A percentile compares a stretch with the other conserved stretches of the same genome.
Conservation (phyloP, 2,888 invertebrate genomes). For the Prenolepis imparis region DNA sequence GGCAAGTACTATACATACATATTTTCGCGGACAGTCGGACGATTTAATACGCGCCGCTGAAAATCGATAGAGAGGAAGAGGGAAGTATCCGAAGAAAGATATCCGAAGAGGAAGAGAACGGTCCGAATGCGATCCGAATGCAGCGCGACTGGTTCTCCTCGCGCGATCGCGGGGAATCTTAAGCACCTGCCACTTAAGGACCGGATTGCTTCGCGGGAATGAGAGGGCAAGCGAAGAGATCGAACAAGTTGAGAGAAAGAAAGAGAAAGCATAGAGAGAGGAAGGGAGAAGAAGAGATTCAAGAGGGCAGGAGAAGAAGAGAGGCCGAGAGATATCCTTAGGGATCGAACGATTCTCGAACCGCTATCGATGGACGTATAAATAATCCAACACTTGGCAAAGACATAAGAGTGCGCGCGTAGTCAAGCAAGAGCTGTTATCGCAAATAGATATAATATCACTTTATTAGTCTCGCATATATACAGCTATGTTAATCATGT, state of each 20-base stretch:
- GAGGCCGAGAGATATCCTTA: conserved; percentile 65
- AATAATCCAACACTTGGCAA: conserved; percentile 53
- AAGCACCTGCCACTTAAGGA: conserved; percentile 81
- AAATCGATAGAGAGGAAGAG: conserved; percentile 62
- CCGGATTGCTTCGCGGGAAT: conserved; percentile 76
- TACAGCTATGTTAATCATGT: conserved; percentile 3
- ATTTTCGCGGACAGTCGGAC: conserved; percentile 26
- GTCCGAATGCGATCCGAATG: conserved; percentile 79
- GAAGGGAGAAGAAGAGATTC: not conserved
- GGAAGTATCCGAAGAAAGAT: conserved; percentile 26
- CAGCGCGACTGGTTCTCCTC: conserved; percentile 80
- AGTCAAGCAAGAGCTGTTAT: not conserved
- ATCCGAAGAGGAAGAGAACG: conserved; percentile 55
- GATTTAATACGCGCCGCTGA: conserved; percentile 63
- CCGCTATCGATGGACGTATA: conserved; percentile 59
- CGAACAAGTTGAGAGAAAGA: conserved; percentile 44
- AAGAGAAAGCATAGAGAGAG: conserved; percentile 41
- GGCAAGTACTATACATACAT: conserved; percentile 16
- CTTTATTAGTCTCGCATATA: not conserved
- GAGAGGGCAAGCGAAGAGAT: conserved; percentile 68
- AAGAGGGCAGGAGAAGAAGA: conserved; percentile 22
- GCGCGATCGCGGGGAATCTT: conserved; percentile 80
- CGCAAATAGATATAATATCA: conserved; percentile 6
- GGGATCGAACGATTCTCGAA: conserved; percentile 69
- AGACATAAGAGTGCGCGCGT: conserved; percentile 17